A percentile compares a stretch with the other conserved stretches of the same genome.
Conservation (phyloP, 2,113 vertebrate species). For the Albula goreensis region DNA sequence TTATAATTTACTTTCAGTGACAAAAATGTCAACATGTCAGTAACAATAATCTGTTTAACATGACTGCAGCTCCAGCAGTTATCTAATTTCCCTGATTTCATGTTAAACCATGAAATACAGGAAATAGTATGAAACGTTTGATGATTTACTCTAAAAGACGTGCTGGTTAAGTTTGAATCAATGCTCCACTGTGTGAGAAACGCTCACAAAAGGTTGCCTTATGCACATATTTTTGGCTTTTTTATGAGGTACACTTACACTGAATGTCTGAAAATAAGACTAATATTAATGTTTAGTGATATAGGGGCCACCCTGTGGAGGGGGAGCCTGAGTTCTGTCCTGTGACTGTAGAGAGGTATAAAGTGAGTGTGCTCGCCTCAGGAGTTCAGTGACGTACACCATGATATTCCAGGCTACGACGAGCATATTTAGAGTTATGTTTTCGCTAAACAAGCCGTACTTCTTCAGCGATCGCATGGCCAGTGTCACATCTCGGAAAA, state of each 20-base stretch:
- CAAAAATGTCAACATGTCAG: no score
- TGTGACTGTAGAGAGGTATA: neutral
- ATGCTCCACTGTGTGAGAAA: no score
- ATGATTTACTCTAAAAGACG: no score
- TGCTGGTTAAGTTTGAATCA: no score
- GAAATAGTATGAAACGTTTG: no score
- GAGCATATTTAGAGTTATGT: neutral
- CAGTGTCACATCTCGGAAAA: neutral
- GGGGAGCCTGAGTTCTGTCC: neutral
- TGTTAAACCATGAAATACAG: no score
- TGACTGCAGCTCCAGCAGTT: no score
- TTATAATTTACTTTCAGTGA: neutral
- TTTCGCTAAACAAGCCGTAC: neutral
- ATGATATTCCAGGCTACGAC: neutral
- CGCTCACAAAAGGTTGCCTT: neutral
- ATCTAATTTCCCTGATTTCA: no score
- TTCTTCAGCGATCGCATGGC: neutral
- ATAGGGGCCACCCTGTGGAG: neutral
- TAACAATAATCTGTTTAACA: no score
- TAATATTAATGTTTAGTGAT: neutral
- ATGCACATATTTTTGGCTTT: neutral
- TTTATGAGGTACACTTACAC: neutral
- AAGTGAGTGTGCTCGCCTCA: neutral
- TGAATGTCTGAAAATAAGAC: neutral
- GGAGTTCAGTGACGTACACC: neutral